These are phyloP conservation scores for Falco cherrug DNA, from an alignment of 2,797 vertebrate species.

Conservation along the genomic window DNA sequence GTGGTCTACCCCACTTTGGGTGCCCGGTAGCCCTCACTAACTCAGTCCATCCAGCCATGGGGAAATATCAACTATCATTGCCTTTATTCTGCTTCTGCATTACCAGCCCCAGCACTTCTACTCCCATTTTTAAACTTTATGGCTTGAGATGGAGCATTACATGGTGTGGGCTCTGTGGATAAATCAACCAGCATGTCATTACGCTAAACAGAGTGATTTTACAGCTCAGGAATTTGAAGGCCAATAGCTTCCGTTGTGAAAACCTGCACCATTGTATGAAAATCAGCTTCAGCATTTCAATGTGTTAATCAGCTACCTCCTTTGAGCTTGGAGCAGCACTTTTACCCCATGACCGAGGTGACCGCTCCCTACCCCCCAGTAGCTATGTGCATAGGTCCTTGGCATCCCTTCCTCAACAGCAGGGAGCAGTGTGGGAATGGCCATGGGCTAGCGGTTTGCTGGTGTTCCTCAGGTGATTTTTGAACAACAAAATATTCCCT, in stretches of 20 bases:
- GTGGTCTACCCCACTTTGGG: not conserved
- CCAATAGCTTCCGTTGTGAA: fast-evolving
- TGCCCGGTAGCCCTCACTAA: not conserved
- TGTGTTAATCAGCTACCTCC: not conserved
- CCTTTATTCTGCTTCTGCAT: not conserved
- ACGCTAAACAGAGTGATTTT: not conserved
- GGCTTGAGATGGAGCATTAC: not conserved
- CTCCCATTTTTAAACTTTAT: not conserved
- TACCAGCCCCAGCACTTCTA: not conserved
- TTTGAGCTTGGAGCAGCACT: not conserved
- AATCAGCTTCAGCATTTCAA: not conserved
- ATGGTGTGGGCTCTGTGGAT: not conserved
- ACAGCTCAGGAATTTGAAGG: not conserved
- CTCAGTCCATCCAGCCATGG: fast-evolving
- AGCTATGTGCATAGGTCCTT: not conserved
- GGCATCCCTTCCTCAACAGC: not conserved
- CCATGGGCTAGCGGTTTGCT: not conserved
- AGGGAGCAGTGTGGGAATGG: not conserved
- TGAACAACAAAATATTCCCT: not conserved
- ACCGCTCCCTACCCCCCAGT: not conserved
- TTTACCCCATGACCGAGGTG: not conserved
- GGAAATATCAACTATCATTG: not conserved
- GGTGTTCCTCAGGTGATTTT: not conserved
- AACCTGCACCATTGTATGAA: not conserved
- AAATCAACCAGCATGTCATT: not conserved